Conservation (phyloP, 1,140 invertebrate species). For the Phortica variegata region DNA sequence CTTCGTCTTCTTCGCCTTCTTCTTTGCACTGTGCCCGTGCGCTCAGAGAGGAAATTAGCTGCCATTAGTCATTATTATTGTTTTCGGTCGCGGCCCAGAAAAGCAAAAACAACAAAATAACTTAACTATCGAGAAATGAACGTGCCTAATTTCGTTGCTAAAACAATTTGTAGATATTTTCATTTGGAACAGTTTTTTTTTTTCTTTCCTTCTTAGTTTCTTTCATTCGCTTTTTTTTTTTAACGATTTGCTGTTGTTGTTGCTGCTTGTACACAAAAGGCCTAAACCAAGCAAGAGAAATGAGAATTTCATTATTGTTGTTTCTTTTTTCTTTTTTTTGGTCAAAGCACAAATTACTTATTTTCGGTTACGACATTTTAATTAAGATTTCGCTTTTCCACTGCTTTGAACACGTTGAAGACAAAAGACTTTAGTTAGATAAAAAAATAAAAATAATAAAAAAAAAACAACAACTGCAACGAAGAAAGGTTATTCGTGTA, state of each 20-base stretch:
- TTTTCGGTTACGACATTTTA: slow-evolving; percentile 55
- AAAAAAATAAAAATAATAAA: no score
- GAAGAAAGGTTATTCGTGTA: no score
- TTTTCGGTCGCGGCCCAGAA: slow-evolving; percentile 43
- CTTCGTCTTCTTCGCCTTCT: slow-evolving; percentile 7
- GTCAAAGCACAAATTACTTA: slow-evolving; percentile 36
- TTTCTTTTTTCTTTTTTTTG: slow-evolving; percentile 46
- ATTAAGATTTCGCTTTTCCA: slow-evolving; percentile 56
- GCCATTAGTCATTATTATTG: slow-evolving; percentile 55
- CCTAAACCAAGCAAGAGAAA: slow-evolving; percentile 28
- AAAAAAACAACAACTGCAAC: no score
- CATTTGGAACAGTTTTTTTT: slow-evolving; percentile 40
- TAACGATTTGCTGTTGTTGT: slow-evolving; percentile 3
- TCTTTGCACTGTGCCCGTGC: not conserved
- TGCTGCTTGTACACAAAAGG: not conserved
- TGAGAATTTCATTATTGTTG: slow-evolving; percentile 7
- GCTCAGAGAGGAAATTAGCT: slow-evolving; percentile 51
- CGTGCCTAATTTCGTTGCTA: slow-evolving; percentile 37
- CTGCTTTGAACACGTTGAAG: no score
- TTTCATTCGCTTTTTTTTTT: no score
- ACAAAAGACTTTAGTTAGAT: no score
- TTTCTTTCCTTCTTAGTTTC: no score
- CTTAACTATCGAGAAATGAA: slow-evolving; percentile 17
- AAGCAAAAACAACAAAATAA: slow-evolving; percentile 3
- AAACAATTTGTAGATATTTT: slow-evolving; percentile 40